Evolutionary conservation across 2,797 vertebrate species (phyloP).

Genomic region (Nasua narica): DNA sequence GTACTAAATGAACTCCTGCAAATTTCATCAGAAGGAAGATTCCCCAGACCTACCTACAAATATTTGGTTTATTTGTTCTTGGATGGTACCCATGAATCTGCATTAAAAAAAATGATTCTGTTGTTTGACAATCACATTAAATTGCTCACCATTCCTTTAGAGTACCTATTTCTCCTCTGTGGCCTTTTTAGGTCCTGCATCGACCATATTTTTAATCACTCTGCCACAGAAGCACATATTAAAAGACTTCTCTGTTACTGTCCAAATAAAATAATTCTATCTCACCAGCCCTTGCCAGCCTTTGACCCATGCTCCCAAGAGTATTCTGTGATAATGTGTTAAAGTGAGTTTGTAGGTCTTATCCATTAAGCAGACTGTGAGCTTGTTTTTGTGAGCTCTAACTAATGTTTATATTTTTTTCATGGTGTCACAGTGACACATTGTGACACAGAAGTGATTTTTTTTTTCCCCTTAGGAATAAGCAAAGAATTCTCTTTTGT

Average conservation of each 20-base stretch:
- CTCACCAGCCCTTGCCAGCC: not conserved
- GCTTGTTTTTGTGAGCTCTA: not conserved
- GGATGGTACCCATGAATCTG: not conserved
- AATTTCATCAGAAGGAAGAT: not conserved
- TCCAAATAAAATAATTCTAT: not conserved
- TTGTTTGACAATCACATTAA: not conserved
- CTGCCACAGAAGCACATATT: not conserved
- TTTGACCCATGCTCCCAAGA: not conserved
- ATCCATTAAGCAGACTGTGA: not conserved
- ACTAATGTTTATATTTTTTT: not conserved
- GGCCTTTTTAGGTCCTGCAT: not conserved
- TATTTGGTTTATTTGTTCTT: not conserved
- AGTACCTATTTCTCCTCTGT: not conserved
- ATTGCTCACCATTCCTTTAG: not conserved
- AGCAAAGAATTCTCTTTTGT: not conserved
- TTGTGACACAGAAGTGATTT: not conserved
- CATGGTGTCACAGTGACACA: not conserved
- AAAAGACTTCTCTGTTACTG: not conserved
- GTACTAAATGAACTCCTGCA: not conserved
- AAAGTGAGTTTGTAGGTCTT: not conserved
- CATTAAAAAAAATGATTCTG: not conserved
- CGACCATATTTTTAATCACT: not conserved
- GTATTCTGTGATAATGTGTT: not conserved
- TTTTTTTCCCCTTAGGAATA: not conserved
- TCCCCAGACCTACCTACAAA: not conserved